Evolutionary conservation across 2,888 invertebrate genomes (phyloP).

Genomic region (Vesta saturnalis): DNA sequence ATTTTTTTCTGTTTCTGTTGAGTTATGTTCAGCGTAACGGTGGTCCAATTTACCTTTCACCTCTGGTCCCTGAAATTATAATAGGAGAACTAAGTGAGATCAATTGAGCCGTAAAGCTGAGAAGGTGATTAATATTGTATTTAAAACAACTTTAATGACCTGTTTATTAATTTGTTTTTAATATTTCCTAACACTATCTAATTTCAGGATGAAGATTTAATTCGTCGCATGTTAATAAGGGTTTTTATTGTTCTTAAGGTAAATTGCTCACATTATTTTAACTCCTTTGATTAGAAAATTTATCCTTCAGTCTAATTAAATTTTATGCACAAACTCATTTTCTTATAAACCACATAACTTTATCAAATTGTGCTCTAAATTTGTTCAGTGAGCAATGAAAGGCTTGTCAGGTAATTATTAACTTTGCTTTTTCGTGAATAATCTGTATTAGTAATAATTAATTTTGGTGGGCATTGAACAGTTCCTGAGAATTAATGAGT

Average conservation of each 20-base stretch:
- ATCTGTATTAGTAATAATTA: no score
- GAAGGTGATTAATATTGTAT: slow-evolving; percentile 47
- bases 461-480: no score
- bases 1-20: no score
- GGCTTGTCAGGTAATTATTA: no score
- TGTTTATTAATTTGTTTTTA: slow-evolving; percentile 11
- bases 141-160: slow-evolving; percentile 32
- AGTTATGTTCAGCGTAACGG: slow-evolving; percentile 60
- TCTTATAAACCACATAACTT: no score
- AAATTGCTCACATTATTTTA: background rate
- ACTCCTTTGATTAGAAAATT: no score
- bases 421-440: no score
- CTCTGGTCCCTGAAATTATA: slow-evolving; percentile 50
- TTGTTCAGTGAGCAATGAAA: no score
- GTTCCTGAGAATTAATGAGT: no score
- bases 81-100: slow-evolving; percentile 56
- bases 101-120: slow-evolving; percentile 58
- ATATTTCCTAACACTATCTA: background rate
- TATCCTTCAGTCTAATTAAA: no score
- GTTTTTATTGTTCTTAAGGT: background rate
- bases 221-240: background rate
- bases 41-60: slow-evolving; percentile 55
- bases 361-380: no score
- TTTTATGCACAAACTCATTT: no score
- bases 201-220: background rate